Evolutionary conservation across 2,888 invertebrate species (phyloP).

Genomic region (Crossocerus cetratus): DNA sequence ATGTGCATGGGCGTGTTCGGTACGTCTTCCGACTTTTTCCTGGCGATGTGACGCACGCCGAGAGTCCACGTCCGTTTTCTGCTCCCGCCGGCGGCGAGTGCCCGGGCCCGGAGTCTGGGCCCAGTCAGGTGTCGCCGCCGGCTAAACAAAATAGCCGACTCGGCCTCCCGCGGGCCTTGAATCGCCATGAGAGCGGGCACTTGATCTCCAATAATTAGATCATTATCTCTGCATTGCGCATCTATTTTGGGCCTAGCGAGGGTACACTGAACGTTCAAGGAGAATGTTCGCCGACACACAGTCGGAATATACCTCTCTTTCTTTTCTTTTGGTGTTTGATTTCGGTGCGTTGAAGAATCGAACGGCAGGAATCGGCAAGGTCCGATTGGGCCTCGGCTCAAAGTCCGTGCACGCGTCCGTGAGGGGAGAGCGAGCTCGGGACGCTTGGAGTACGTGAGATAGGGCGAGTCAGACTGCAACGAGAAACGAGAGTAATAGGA

Average conservation of each 20-base stretch:
- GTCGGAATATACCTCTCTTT: no score
- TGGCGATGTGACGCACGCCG: conserved; percentile 30
- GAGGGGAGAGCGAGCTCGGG: no score
- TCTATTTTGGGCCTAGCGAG: neutral
- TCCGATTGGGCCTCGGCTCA: no score
- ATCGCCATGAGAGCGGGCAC: conserved; percentile 26
- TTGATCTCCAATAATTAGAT: conserved; percentile 31
- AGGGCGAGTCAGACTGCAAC: no score
- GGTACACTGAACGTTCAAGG: no score
- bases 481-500: no score
- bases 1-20: conserved; percentile 21
- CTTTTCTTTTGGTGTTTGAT: no score
- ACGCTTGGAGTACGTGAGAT: no score
- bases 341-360: no score
- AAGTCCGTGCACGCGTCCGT: no score
- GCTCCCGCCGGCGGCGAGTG: conserved; percentile 38
- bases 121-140: conserved; percentile 10
- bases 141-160: conserved; percentile 23
- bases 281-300: no score
- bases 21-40: conserved; percentile 33
- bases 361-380: no score
- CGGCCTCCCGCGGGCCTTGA: conserved; percentile 54
- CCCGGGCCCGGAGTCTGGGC: neutral
- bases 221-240: conserved; percentile 8
- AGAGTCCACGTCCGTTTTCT: conserved; percentile 28